Conservation (phyloP, 2,797 vertebrate species). For the Delichon dasypus region DNA sequence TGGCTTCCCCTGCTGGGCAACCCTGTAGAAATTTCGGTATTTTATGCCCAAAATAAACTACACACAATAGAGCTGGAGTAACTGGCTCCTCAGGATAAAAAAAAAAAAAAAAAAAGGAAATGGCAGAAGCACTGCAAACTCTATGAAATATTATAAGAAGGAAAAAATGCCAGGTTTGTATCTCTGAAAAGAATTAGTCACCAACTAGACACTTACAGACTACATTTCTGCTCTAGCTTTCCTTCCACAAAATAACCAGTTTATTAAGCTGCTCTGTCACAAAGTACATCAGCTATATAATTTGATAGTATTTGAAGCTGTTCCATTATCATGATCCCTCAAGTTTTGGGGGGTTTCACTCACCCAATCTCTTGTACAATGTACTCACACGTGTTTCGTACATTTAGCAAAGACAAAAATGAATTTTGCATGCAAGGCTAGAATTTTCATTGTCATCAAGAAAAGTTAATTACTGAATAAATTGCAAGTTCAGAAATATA, state of each 20-base stretch:
- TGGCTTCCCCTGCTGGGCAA: background rate
- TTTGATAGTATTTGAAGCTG: background rate
- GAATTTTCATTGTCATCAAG: slow-evolving; percentile 62
- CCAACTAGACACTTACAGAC: background rate
- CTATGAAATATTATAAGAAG: background rate
- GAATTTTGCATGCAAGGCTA: slow-evolving; percentile 41
- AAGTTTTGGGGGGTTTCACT: background rate
- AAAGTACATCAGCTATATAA: background rate
- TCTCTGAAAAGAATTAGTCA: background rate
- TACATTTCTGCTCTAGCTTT: background rate
- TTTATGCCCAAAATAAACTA: background rate
- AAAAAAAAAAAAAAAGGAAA: background rate
- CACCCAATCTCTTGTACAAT: background rate
- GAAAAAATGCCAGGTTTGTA: background rate
- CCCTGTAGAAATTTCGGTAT: background rate
- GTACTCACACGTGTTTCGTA: background rate
- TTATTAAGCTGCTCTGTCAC: background rate
- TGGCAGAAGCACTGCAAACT: background rate
- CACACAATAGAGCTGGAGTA: background rate
- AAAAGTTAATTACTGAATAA: slow-evolving; percentile 73
- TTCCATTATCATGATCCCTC: background rate
- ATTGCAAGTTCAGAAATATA: slow-evolving; percentile 43
- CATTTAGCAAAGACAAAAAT: slow-evolving; percentile 19
- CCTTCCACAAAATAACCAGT: background rate
- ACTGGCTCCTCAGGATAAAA: background rate